Evolutionary conservation across 2,113 vertebrate genomes (phyloP).

Genomic region (Myrmecophaga tridactyla): DNA sequence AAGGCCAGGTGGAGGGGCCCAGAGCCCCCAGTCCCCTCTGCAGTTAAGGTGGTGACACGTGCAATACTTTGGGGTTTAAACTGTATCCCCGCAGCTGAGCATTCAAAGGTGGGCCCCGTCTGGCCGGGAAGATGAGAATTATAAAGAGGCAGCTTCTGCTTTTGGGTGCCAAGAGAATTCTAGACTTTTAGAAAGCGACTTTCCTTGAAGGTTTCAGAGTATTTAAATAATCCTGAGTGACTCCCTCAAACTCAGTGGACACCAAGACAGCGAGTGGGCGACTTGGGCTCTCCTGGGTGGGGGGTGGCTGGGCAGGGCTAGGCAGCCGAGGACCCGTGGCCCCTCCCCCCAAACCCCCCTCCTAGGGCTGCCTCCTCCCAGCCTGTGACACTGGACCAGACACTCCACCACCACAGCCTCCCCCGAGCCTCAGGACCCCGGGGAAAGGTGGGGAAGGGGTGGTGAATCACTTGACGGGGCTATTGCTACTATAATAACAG

Average conservation of each 20-base stretch:
- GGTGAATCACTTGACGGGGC: neutral
- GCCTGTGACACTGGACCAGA: no score
- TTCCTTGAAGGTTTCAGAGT: neutral
- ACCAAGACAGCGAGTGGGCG: no score
- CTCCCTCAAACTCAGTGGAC: no score
- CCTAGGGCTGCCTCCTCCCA: rapidly evolving
- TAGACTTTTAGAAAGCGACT: neutral
- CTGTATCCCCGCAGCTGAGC: neutral
- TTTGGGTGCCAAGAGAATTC: neutral
- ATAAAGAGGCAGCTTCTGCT: neutral
- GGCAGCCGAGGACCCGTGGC: neutral
- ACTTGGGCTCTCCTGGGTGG: neutral
- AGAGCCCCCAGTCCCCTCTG: neutral
- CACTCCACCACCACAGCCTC: neutral
- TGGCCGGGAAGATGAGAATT: neutral
- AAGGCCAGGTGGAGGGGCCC: no score
- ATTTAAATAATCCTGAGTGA: no score
- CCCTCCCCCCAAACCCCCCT: neutral
- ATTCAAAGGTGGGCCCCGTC: neutral
- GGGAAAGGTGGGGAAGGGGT: neutral
- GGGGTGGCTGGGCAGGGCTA: neutral
- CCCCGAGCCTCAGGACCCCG: no score
- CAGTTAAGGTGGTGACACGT: neutral
- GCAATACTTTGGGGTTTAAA: rapidly evolving
- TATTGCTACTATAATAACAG: no score